Conservation (phyloP, 2,888 invertebrate genomes). For the Neoscelio sp. region DNA sequence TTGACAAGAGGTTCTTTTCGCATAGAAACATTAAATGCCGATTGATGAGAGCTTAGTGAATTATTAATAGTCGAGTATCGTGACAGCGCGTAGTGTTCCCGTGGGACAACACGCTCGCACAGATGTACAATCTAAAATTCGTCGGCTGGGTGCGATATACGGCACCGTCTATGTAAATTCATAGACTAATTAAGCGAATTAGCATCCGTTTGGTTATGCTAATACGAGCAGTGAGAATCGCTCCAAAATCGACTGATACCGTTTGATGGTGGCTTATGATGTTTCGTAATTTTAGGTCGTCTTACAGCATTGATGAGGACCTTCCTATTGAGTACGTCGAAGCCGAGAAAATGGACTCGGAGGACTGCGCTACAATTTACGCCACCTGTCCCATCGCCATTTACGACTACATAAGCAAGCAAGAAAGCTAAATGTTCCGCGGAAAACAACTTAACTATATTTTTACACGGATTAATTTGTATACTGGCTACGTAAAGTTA, state of each 20-base stretch:
- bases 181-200: constrained; percentile 68
- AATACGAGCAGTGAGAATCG: constrained; percentile 48
- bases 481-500: too few species aligned
- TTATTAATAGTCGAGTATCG: constrained; percentile 53
- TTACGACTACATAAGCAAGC: constrained; percentile 75
- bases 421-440: constrained; percentile 27
- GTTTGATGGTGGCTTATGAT: constrained; percentile 61
- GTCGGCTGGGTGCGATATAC: constrained; percentile 25
- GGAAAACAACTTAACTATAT: not conserved
- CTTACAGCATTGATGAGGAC: constrained; percentile 73
- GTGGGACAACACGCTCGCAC: constrained; percentile 1
- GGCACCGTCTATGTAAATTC: constrained; percentile 57
- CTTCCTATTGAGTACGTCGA: constrained; percentile 71
- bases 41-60: constrained; percentile 40
- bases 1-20: constrained; percentile 42
- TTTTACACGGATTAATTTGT: constrained; percentile 8
- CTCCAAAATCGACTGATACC: constrained; percentile 52
- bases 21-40: constrained; percentile 47
- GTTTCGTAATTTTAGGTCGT: constrained; percentile 73
- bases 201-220: constrained; percentile 65
- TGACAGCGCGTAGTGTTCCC: constrained; percentile 7
- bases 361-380: constrained; percentile 72
- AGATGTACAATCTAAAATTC: constrained; percentile 10
- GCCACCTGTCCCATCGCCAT: constrained; percentile 75
- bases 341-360: constrained; percentile 68